Conservation (phyloP, 2,113 vertebrate species). For the Chamaea fasciata region DNA sequence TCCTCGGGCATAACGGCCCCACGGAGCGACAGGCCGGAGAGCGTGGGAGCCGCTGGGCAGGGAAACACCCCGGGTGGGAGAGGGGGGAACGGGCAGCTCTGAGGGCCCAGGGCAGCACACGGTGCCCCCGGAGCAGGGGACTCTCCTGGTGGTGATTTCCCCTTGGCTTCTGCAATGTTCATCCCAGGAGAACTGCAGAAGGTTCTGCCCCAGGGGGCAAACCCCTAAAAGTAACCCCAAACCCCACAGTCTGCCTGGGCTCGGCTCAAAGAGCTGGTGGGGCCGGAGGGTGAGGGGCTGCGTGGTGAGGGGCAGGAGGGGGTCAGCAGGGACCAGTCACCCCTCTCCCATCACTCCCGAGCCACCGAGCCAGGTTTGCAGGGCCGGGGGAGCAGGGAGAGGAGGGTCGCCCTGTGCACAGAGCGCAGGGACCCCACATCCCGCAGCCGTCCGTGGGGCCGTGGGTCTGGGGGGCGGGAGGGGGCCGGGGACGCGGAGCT, state of each 20-base stretch:
- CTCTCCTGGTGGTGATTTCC: not conserved
- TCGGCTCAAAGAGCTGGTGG: not conserved
- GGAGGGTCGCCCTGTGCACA: fast-evolving
- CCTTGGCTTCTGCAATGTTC: fast-evolving
- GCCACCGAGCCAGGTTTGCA: fast-evolving
- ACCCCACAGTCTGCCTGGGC: fast-evolving
- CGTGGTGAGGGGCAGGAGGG: not conserved
- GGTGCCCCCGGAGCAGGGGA: not conserved
- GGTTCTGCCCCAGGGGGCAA: fast-evolving
- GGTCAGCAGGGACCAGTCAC: not conserved
- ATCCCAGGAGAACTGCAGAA: not conserved
- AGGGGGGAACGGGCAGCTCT: not conserved
- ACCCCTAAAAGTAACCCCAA: not conserved
- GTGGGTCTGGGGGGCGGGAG: not conserved
- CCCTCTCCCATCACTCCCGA: fast-evolving
- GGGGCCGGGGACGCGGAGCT: not conserved
- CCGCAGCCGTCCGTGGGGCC: fast-evolving
- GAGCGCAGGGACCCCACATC: not conserved
- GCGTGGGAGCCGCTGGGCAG: conserved; percentile 24
- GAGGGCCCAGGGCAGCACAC: not conserved
- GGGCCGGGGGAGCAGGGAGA: not conserved
- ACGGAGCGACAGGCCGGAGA: not conserved
- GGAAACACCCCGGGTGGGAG: not conserved
- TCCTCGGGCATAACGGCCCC: conserved; percentile 6
- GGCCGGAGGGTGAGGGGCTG: not conserved